A percentile compares a stretch with the other conserved stretches of the same genome.
phyloP scores from a whole-genome alignment of 2,888 invertebrate genomes.

The Drosophila bunnanda region DNA sequence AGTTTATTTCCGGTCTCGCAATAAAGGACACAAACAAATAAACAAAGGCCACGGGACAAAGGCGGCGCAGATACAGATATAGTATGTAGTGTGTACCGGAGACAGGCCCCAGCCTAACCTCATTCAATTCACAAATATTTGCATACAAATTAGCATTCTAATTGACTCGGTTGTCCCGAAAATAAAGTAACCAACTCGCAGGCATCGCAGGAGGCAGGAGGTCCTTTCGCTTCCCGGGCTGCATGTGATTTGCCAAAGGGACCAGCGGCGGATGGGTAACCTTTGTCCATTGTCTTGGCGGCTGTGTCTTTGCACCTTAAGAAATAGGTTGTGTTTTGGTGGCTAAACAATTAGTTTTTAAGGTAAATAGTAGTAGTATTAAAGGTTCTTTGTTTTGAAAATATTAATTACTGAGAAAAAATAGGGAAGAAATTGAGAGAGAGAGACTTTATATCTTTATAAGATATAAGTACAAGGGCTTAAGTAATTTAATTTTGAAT shows the following conservation, averaged over 20 bases:
- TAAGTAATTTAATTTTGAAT: too few species aligned
- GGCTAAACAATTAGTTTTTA: background rate
- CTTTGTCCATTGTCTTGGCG: slow-evolving; percentile 33
- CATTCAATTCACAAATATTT: slow-evolving; percentile 70
- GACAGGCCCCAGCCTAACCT: slow-evolving; percentile 26
- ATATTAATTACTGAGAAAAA: background rate
- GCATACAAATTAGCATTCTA: slow-evolving; percentile 80
- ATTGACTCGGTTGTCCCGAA: slow-evolving; percentile 69
- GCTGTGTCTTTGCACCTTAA: slow-evolving; percentile 2
- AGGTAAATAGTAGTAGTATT: too few species aligned
- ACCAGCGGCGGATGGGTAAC: slow-evolving; percentile 4
- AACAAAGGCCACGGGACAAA: slow-evolving; percentile 25
- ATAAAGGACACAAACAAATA: slow-evolving; percentile 59
- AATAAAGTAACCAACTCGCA: slow-evolving; percentile 62
- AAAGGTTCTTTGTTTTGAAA: background rate
- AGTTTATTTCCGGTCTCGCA: slow-evolving; percentile 72
- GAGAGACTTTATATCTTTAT: too few species aligned
- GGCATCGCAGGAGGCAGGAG: slow-evolving; percentile 8
- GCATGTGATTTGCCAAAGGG: slow-evolving; percentile 5
- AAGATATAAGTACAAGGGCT: too few species aligned
- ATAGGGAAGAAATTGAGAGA: too few species aligned
- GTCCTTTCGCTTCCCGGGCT: slow-evolving; percentile 6
- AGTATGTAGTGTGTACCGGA: background rate
- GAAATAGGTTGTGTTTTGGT: background rate
- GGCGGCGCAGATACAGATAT: slow-evolving; percentile 13